phyloP scores from a whole-genome alignment of 2,888 invertebrate species.

The Silvanus unidentatus region DNA sequence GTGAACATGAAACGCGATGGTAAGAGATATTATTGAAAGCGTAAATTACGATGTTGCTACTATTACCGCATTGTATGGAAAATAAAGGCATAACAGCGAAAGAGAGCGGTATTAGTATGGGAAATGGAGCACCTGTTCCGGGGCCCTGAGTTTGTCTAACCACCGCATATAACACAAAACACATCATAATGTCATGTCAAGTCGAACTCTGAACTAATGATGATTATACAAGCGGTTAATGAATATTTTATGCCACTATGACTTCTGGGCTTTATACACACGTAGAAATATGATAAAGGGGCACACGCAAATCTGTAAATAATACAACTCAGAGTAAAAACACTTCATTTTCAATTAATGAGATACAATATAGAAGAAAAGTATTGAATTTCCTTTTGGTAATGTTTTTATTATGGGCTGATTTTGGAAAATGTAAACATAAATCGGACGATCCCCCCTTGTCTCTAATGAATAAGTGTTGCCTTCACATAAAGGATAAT shows the following conservation, averaged over 20 bases:
- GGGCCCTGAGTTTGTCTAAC: conserved; percentile 1
- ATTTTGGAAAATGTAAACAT: too few species aligned
- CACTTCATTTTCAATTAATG: too few species aligned
- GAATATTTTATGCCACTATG: conserved; percentile 39
- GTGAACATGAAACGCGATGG: conserved; percentile 94
- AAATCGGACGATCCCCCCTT: too few species aligned
- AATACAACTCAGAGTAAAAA: too few species aligned
- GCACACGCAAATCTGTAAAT: background rate
- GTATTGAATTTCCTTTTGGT: too few species aligned
- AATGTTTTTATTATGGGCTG: too few species aligned
- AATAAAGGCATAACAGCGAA: conserved; percentile 2
- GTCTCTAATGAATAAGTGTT: too few species aligned
- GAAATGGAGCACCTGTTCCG: conserved; percentile 14
- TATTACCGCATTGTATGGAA: background rate
- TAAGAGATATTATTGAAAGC: conserved; percentile 51
- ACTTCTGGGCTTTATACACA: conserved; percentile 29
- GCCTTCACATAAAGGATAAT: conserved; percentile 4
- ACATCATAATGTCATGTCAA: conserved; percentile 42
- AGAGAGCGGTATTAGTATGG: conserved; percentile 10
- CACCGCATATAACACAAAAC: conserved; percentile 14
- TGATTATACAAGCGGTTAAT: conserved; percentile 31
- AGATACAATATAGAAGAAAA: too few species aligned
- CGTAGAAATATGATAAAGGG: background rate
- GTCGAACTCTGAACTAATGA: conserved; percentile 29
- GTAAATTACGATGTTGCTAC: background rate